Conservation (phyloP, 1,140 invertebrate species). For the Zaprionus vittiger region DNA sequence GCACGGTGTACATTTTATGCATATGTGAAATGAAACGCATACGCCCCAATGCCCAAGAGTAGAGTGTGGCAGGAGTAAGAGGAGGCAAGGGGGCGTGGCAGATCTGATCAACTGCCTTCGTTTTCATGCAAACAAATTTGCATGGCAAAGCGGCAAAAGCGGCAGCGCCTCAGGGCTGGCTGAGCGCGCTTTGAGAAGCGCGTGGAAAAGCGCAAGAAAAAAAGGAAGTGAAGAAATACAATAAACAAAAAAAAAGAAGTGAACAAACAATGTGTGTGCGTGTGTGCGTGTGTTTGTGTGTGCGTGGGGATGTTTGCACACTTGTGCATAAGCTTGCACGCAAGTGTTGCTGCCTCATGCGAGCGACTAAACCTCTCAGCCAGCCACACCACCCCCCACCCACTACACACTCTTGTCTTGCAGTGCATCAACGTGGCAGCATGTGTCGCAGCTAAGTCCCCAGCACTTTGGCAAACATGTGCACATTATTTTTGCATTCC, state of each 20-base stretch:
- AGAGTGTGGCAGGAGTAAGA: not conserved
- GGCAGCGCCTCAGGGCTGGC: slow-evolving; percentile 54
- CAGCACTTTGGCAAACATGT: slow-evolving; percentile 55
- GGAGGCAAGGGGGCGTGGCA: not conserved
- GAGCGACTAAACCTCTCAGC: slow-evolving; percentile 50
- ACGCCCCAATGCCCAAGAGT: slow-evolving; percentile 55
- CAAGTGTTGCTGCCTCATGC: slow-evolving; percentile 36
- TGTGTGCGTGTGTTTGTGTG: slow-evolving; percentile 12
- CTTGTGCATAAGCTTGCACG: not conserved
- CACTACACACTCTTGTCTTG: slow-evolving; percentile 20
- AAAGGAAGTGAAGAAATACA: not conserved
- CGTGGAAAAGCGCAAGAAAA: slow-evolving; percentile 63
- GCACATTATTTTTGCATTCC: slow-evolving; percentile 55
- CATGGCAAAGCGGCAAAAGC: slow-evolving; percentile 76
- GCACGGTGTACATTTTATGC: slow-evolving; percentile 51
- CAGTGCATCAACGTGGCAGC: slow-evolving; percentile 26
- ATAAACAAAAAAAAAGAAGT: slow-evolving; percentile 38
- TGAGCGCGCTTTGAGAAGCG: slow-evolving; percentile 34
- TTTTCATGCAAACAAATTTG: slow-evolving; percentile 78
- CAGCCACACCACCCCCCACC: not conserved
- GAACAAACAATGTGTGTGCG: slow-evolving; percentile 60
- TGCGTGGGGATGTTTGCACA: slow-evolving; percentile 10
- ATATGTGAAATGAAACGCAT: slow-evolving; percentile 73
- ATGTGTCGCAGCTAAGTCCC: slow-evolving; percentile 54
- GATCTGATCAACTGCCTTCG: slow-evolving; percentile 56